These are phyloP conservation scores for Vesta saturnalis DNA, from an alignment of 2,888 invertebrate genomes.

Conservation along the genomic window DNA sequence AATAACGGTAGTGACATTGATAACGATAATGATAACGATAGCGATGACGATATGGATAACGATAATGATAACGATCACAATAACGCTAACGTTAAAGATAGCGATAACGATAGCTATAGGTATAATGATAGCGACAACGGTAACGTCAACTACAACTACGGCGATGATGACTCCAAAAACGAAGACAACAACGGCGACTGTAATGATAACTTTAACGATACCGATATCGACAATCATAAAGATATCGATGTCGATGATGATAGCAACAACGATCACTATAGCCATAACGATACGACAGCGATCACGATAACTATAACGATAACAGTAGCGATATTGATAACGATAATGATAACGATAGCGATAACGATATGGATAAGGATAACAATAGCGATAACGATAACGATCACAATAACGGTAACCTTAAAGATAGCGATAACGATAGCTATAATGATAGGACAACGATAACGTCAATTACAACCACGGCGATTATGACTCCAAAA, in stretches of 20 bases:
- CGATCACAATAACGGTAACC: constrained; percentile 5
- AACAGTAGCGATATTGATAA: constrained; percentile 3
- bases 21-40: constrained; percentile 12
- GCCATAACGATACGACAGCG: constrained; percentile 5
- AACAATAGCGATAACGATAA: constrained; percentile 10
- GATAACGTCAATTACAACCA: neutral
- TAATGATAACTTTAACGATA: constrained; percentile 11
- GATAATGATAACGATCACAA: constrained; percentile 10
- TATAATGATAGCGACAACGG: constrained; percentile 6
- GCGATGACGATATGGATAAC: constrained; percentile 9
- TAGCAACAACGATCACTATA: constrained; percentile 5
- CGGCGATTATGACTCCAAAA: neutral
- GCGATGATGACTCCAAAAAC: neutral
- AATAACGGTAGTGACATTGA: constrained; percentile 1
- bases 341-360: constrained; percentile 7
- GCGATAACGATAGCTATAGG: constrained; percentile 7
- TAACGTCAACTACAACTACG: constrained; percentile 4
- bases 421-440: constrained; percentile 10
- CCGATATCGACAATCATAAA: constrained; percentile 1
- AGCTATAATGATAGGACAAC: neutral
- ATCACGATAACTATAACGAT: constrained; percentile 9
- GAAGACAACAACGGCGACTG: neutral
- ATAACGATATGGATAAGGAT: constrained; percentile 5
- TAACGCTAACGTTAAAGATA: constrained; percentile 9
- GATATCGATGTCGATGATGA: constrained; percentile 1